Evolutionary conservation across 2,113 vertebrate genomes (phyloP), one percentile per base, ranked within the genome.

Genomic region (Cavia aperea): DNA sequence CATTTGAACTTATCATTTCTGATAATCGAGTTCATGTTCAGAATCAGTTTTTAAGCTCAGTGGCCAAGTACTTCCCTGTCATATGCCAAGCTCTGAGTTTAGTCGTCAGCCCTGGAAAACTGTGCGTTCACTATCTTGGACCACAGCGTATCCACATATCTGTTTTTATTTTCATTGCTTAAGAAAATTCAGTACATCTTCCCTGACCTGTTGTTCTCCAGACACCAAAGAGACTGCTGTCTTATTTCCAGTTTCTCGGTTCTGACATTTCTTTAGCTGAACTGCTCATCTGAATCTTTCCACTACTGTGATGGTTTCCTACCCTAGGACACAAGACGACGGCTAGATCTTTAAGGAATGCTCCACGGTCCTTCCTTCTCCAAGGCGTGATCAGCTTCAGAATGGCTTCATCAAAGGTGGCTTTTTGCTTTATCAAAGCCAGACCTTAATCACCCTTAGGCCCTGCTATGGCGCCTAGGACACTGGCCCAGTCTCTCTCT

Each of bases 141-240:
- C 12, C 58, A 46, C 29, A 75, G 26, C 62, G 43, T 2, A 33
- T 39, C 58, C 65, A 63, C 13, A 31, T 86, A 31, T 36, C 65
- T 90, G 24, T 54, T 81, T 95, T 93, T 79, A 23, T 2, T 11
- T 43, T 85, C n/a, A 66, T 62, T 87, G 23, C 36, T 89, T 93
- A 70, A 65, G 43, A 15, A 92, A 87, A 68, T 79, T 12, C 19
- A 83, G 29, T 24, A 15, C 72, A 51, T 43, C 46, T 75, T 60
- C 65, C 12, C 49, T 39, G 21, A 85, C 9, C 7, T 75, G 5
- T 7, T 72, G 5, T 56, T 26, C 75, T 13, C 18, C 7, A 82
- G 16, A 81, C 36, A 24, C 51, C 33, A 58, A 77, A 58, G n/a
- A 92, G 21, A 9, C 26, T 6, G 33, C 18, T 72, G n/a, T 72